Base-by-base conservation (phyloP, 1,140 invertebrate genomes). In the Probaryconus sp. region DNA sequence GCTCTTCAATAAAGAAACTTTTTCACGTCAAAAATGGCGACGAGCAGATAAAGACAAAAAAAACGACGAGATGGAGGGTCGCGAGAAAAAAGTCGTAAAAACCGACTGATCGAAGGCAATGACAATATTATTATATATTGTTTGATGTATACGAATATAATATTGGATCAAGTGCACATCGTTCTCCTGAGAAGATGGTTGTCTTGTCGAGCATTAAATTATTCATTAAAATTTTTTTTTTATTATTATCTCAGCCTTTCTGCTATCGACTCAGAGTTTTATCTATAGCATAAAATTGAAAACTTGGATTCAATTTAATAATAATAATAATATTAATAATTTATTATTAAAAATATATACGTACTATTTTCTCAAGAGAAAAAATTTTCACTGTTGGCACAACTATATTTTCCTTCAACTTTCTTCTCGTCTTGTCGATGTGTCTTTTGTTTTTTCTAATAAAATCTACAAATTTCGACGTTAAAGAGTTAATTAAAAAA, bases 351-450 rank as follows among this genome's bases (percentile, higher is more conserved):
- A n/a, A n/a, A n/a, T n/a, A n/a, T n/a, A n/a, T n/a, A n/a, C n/a
- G n/a, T n/a, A n/a, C 30, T 24, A 40, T 42, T 51, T n/a, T n/a
- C n/a, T n/a, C n/a, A n/a, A n/a, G n/a, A n/a, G n/a, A n/a, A n/a
- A n/a, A n/a, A n/a, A 58, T 16, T 53, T 33, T 64, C 53, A 53
- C 37, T 50, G 33, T 65, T 65, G 61, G n/a, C 53, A 65, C 69
- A 60, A 69, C 31, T 65, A 45, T 56, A 64, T 42, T 43, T 70
- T 63, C 51, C 30, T 50, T 50, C 13, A 70, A 55, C 40, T 71
- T 50, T 43, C 48, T 63, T 28, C 47, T 35, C 28, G 48, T 58
- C 47, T 58, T 56, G 35, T 70, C 24, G 48, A 26, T 71, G 56
- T 63, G 11, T 64, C 16, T 38, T 16, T 16, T 14, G 13, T 38